phyloP scores from a whole-genome alignment of 1,140 invertebrate genomes.

The Anoplolepis gracilipes region DNA sequence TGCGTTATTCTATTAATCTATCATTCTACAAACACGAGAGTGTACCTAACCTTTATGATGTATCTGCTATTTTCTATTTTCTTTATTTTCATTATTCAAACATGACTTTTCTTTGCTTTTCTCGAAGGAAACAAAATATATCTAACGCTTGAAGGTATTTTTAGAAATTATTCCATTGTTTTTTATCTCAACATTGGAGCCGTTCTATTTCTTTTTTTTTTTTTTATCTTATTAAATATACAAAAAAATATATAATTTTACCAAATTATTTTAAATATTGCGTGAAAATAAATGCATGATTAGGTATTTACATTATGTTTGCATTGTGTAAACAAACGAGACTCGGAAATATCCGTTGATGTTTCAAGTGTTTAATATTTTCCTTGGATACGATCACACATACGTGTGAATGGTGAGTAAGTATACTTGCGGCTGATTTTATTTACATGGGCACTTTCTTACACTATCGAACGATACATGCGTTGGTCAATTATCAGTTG shows the following conservation, averaged over 20 bases:
- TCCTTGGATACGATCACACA: background rate
- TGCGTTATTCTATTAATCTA: background rate
- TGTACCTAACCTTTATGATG: background rate
- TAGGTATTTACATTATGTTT: background rate
- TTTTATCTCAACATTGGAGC: background rate
- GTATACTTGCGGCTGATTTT: background rate
- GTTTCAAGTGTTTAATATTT: background rate
- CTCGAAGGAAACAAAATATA: background rate
- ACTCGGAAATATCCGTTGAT: too few species aligned
- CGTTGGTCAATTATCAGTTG: constrained; percentile 11
- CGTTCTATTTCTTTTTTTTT: too few species aligned
- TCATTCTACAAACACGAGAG: background rate
- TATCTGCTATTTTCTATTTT: too few species aligned
- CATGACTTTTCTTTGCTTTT: background rate
- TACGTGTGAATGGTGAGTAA: background rate
- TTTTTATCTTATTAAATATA: background rate
- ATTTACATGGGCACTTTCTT: background rate
- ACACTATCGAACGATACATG: background rate
- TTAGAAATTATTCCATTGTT: background rate
- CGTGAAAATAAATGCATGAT: background rate
- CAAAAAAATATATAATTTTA: background rate
- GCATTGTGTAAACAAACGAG: too few species aligned
- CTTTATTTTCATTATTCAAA: constrained; percentile 8
- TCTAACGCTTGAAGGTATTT: background rate
- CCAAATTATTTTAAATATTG: background rate